Percentiles rank a stretch among this genome's conserved stretches.
Conservation (phyloP, 2,113 vertebrate species). For the Oreocharis arfaki region DNA sequence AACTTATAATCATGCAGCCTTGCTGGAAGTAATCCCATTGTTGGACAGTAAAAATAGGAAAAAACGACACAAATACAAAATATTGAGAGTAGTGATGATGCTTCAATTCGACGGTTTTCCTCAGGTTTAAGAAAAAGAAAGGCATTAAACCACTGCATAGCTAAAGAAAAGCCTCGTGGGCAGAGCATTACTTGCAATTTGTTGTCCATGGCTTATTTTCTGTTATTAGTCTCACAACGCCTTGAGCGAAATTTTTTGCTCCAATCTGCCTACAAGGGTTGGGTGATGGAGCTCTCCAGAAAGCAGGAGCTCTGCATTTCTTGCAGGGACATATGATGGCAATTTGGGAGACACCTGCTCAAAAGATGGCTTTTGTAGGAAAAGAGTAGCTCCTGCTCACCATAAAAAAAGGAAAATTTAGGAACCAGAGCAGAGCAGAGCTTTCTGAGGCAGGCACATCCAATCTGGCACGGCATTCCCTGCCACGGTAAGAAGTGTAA, state of each 20-base stretch:
- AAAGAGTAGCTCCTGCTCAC: neutral
- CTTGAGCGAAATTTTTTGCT: neutral
- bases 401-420: neutral
- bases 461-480: neutral
- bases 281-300: neutral
- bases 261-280: neutral
- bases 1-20: neutral
- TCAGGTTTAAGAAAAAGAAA: neutral
- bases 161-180: conserved; percentile 12
- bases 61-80: neutral
- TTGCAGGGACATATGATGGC: neutral
- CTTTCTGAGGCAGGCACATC: neutral
- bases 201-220: neutral
- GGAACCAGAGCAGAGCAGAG: neutral
- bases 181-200: neutral
- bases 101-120: neutral
- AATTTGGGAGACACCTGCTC: neutral
- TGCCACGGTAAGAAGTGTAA: neutral
- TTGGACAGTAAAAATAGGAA: neutral
- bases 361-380: neutral
- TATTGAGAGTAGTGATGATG: neutral
- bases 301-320: neutral
- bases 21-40: neutral
- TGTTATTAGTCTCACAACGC: neutral
- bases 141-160: neutral